phyloP scores from a whole-genome alignment of 2,113 vertebrate genomes.

The Datnioides undecimradiatus region DNA sequence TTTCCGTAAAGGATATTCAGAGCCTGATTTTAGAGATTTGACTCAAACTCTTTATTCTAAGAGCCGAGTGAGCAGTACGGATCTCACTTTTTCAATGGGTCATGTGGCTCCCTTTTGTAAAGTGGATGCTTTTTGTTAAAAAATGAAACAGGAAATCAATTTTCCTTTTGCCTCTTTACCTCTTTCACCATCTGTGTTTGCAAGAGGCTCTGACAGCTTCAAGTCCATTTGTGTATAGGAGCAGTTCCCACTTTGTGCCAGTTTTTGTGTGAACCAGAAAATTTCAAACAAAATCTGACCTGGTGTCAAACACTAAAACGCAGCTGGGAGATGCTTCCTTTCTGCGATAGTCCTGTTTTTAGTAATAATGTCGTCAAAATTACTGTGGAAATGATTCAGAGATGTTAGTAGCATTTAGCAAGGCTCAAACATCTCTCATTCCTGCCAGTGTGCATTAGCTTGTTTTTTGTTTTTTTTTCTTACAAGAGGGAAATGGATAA shows the following conservation, averaged over 20 bases:
- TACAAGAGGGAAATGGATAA: constrained; percentile 38
- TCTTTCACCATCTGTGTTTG: constrained; percentile 17
- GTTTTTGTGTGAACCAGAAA: not conserved
- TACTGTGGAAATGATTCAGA: not conserved
- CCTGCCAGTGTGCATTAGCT: not conserved
- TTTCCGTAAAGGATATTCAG: too few relatives aligned
- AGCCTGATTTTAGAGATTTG: constrained; percentile 6
- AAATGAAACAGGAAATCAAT: not conserved
- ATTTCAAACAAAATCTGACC: constrained; percentile 29
- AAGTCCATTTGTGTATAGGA: constrained; percentile 11
- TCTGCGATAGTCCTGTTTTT: not conserved
- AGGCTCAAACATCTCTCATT: constrained; percentile 2
- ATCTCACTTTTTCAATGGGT: constrained; percentile 7
- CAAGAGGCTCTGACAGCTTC: not conserved
- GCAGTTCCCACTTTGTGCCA: not conserved
- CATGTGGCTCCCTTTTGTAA: constrained; percentile 3
- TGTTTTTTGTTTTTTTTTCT: not conserved
- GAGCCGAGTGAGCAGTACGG: not conserved
- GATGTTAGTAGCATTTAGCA: not conserved
- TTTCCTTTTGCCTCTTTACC: not conserved
- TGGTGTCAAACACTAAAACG: constrained; percentile 28
- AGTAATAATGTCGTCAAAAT: constrained; percentile 14
- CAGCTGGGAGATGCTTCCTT: not conserved
- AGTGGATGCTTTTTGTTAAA: not conserved
- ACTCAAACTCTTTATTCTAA: not conserved